Conservation (phyloP, 1,140 invertebrate genomes). For the Dysdera silvatica region DNA sequence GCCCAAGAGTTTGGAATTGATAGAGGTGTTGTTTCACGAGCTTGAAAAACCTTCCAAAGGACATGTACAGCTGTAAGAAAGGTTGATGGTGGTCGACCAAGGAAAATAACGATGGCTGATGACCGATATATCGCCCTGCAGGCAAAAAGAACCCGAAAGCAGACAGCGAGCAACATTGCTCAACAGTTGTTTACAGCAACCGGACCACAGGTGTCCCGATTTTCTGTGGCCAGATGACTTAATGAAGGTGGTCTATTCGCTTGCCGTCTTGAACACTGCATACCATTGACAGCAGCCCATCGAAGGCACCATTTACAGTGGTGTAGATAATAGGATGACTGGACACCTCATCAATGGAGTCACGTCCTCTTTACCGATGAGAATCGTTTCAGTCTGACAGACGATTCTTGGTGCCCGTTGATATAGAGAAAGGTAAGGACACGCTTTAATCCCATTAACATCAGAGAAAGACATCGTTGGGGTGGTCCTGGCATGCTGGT, state of each 20-base stretch:
- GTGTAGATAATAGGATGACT: neutral
- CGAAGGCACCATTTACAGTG: neutral
- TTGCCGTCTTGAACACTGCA: conserved; percentile 2
- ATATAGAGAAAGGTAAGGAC: neutral
- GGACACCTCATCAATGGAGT: conserved; percentile 6
- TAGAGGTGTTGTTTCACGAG: neutral
- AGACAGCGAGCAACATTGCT: neutral
- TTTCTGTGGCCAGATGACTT: neutral
- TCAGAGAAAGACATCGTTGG: too few relatives aligned
- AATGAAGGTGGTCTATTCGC: neutral
- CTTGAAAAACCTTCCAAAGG: conserved; percentile 1
- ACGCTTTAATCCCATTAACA: too few relatives aligned
- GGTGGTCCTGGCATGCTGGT: too few relatives aligned
- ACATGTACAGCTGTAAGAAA: neutral
- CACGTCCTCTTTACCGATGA: conserved; percentile 2
- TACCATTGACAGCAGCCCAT: neutral
- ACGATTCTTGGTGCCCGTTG: neutral
- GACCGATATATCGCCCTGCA: conserved; percentile 2
- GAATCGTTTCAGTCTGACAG: neutral
- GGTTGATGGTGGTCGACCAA: neutral
- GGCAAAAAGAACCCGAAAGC: neutral
- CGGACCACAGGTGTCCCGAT: neutral
- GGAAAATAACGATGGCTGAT: neutral
- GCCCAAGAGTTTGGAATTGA: neutral
- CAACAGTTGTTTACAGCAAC: neutral